A percentile compares a stretch with the other conserved stretches of the same genome.
These are phyloP conservation scores for Halcyon smyrnensis DNA, from an alignment of 2,797 vertebrate species.

Conservation along the genomic window DNA sequence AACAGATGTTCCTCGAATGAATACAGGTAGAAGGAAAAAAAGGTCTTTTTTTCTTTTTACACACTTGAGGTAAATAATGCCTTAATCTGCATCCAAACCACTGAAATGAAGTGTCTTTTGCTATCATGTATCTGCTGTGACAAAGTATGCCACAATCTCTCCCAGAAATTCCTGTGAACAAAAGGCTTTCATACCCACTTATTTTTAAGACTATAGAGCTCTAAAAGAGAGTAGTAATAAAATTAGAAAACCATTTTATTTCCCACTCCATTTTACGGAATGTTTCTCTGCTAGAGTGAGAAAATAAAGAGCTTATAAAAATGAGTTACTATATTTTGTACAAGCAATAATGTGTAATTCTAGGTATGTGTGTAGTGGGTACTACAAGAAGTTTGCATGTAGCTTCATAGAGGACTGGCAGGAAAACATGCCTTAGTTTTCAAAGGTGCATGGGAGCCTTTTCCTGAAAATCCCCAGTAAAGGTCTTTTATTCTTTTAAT, in stretches of 20 bases:
- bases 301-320: neutral
- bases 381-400: neutral
- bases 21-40: neutral
- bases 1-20: neutral
- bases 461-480: neutral
- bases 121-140: neutral
- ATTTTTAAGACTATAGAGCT: neutral
- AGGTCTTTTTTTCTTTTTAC: rapidly evolving
- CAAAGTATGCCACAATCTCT: neutral
- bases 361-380: neutral
- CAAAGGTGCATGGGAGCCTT: neutral
- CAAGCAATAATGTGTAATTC: neutral
- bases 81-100: neutral
- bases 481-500: neutral
- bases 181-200: neutral
- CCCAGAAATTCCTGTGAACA: neutral
- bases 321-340: neutral
- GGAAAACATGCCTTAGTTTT: neutral
- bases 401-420: neutral
- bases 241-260: neutral
- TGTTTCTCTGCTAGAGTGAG: neutral
- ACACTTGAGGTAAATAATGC: neutral
- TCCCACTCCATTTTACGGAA: neutral
- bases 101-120: neutral
- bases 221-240: neutral